phyloP scores from a whole-genome alignment of 2,113 vertebrate genomes.

The Rhea pennata region DNA sequence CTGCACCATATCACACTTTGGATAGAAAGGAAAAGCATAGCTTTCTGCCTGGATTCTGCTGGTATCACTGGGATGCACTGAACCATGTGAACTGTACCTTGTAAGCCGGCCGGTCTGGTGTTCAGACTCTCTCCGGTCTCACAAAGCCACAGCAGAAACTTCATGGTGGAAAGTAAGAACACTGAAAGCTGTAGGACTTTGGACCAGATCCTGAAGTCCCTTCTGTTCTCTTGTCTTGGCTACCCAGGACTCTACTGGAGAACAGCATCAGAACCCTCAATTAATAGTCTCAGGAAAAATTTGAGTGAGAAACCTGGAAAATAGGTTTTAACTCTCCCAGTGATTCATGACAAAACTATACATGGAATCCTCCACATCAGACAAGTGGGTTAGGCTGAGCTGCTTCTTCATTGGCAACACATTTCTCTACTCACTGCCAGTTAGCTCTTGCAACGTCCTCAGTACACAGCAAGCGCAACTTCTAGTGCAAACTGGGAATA shows the following conservation, averaged over 20 bases:
- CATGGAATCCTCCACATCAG: slow-evolving; percentile 26
- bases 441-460: background rate
- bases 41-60: background rate
- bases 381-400: background rate
- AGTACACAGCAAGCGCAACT: slow-evolving; percentile 31
- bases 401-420: background rate
- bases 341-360: slow-evolving; percentile 1
- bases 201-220: background rate
- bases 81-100: background rate
- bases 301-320: slow-evolving; percentile 36
- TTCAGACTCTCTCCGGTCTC: background rate
- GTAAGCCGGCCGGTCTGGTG: background rate
- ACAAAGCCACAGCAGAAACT: background rate
- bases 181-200: background rate
- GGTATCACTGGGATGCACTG: background rate
- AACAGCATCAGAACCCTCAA: background rate
- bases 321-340: background rate
- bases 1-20: background rate
- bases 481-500: slow-evolving; percentile 11
- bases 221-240: background rate
- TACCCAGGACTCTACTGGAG: background rate
- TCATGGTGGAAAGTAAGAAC: background rate
- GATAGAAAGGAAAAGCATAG: background rate
- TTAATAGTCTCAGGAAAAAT: background rate
- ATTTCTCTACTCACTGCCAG: background rate